These are phyloP conservation scores for Discoglossus pictus DNA, from an alignment of 2,797 vertebrate genomes.

Conservation along the genomic window DNA sequence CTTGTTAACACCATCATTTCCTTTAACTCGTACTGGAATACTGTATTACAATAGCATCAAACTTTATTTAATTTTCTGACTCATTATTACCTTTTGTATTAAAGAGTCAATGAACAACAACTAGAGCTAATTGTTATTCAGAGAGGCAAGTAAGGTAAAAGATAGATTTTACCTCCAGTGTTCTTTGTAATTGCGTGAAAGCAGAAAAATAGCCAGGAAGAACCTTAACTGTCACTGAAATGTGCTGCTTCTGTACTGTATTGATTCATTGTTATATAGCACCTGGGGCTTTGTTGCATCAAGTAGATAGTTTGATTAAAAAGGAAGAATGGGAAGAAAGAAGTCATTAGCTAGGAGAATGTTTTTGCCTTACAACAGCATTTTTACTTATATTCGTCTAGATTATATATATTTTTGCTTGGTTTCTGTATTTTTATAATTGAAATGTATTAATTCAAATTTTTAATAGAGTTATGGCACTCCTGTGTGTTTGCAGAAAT, in stretches of 20 bases:
- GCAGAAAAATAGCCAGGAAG: neutral
- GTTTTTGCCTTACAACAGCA: conserved; percentile 1
- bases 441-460: no score
- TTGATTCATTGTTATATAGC: conserved; percentile 31
- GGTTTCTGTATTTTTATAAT: no score
- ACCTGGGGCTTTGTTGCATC: conserved; percentile 34
- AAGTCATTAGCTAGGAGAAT: neutral
- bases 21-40: neutral
- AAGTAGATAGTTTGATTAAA: conserved; percentile 23
- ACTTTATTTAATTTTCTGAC: neutral
- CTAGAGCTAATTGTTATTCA: neutral
- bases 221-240: conserved; percentile 21
- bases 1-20: no score
- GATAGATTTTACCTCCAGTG: neutral
- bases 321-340: conserved; percentile 6
- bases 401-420: no score
- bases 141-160: neutral
- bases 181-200: conserved; percentile 18
- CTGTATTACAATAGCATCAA: neutral
- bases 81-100: neutral
- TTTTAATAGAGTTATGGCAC: no score
- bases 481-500: no score
- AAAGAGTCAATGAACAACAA: neutral
- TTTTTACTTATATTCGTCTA: conserved; percentile 36
- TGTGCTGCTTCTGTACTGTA: conserved; percentile 2